Evolutionary conservation across 2,888 invertebrate species (phyloP), one percentile per base, ranked within the genome.

Genomic region (Synergus itoensis): DNA sequence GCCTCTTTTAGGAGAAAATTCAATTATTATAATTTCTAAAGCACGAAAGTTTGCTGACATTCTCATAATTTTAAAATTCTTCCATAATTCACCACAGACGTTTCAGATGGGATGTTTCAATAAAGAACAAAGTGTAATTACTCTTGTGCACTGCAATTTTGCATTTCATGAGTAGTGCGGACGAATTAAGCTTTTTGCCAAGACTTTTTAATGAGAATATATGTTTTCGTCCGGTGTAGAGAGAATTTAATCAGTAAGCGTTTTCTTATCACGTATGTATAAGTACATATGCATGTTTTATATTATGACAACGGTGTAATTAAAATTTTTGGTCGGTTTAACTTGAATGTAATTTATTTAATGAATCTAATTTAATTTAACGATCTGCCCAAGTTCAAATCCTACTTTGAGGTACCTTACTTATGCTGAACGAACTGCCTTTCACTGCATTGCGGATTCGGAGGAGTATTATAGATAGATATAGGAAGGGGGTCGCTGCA

Each of bases 321-420:
- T 81, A 77, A 77, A 77, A 43, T 79, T 80, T 78, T 80, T 67
- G 62, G 65, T 60, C 77, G 75, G 80, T 79, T 80, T 77, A 73
- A 64, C 65, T 21, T 63, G 75, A 81, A 81, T 79, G 60, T 73
- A 21, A 80, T 80, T 81, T 75, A 78, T 78, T 80, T 83, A 41
- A 75, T 64, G 53, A 77, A 77, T 79, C 28, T 53, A 53, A 73
- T 73, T 73, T 53, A 28, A 73, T 73, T 73, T 53, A 73, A 9
- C 36, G 36, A 73, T 28, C n/a, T 8, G 28, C 16, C 53, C 48
- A 48, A 48, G 11, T 73, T 73, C 36, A 53, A 53, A 73, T 73
- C 9, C n/a, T 53, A 36, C n/a, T n/a, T 9, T 40, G 16, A 4
- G 28, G 53, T 53, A 36, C 40, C 28, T 73, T 53, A 40, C 53